Conservation (phyloP, 2,113 vertebrate species). For the Corydoras maculifer region DNA sequence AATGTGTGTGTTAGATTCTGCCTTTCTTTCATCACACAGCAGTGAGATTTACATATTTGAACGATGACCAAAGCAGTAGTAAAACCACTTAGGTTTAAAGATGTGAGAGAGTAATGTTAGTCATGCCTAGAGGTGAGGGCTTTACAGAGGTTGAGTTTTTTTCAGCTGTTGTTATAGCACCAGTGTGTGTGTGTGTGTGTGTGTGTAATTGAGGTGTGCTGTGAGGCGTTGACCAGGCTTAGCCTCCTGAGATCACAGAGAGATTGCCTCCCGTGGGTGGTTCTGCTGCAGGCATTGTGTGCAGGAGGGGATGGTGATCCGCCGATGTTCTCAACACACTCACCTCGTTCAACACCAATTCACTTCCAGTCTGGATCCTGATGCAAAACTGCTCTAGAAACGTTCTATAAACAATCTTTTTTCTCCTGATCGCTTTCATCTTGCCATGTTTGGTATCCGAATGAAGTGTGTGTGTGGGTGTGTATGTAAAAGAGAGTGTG, state of each 20-base stretch:
- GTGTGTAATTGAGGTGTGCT: conserved; percentile 34
- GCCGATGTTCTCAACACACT: too few relatives aligned
- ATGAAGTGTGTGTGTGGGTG: too few relatives aligned
- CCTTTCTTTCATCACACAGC: background rate
- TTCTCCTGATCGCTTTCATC: too few relatives aligned
- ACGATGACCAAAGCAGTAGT: conserved; percentile 1
- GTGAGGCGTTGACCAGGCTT: conserved; percentile 47
- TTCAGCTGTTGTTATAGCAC: conserved; percentile 23
- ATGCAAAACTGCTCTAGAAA: too few relatives aligned
- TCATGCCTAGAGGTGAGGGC: conserved; percentile 19
- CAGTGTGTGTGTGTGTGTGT: conserved; percentile 23
- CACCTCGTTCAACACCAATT: background rate
- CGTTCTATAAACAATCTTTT: background rate
- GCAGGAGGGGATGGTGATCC: conserved; percentile 24
- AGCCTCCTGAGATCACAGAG: conserved; percentile 53
- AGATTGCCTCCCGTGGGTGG: conserved; percentile 54
- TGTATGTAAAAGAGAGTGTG: too few relatives aligned
- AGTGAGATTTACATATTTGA: conserved; percentile 1
- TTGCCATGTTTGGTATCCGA: too few relatives aligned
- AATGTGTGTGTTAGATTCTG: too few relatives aligned
- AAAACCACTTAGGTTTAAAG: background rate
- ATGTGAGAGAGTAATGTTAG: conserved; percentile 13
- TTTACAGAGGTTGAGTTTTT: conserved; percentile 19
- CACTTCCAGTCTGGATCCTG: too few relatives aligned
- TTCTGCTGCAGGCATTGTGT: conserved; percentile 47